Evolutionary conservation across 2,797 vertebrate genomes (phyloP).

Genomic region (Alexandromys oeconomus): DNA sequence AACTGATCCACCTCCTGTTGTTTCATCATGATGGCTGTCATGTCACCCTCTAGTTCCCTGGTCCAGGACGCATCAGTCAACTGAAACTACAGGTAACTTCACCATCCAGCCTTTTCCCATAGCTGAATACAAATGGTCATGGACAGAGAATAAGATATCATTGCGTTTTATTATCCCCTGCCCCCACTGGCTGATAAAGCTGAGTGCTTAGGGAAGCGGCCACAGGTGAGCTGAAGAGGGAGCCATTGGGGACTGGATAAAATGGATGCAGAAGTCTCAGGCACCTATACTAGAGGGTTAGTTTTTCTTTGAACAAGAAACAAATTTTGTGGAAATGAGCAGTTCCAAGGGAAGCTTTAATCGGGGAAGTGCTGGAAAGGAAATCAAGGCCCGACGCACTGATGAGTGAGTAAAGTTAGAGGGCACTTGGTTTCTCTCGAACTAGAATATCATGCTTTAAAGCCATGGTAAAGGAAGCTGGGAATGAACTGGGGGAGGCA

Average conservation of each 20-base stretch:
- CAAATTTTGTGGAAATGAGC: not conserved
- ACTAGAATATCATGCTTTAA: not conserved
- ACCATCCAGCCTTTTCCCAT: not conserved
- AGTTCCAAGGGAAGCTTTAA: not conserved
- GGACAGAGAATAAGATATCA: not conserved
- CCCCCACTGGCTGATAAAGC: not conserved
- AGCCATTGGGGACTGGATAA: not conserved
- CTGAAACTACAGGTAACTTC: not conserved
- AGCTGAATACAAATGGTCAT: not conserved
- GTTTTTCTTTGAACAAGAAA: not conserved
- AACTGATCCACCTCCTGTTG: not conserved
- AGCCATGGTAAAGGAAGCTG: not conserved
- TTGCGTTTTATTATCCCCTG: constrained; percentile 48
- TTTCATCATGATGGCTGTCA: not conserved
- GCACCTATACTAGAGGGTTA: not conserved
- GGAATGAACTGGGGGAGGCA: fast-evolving
- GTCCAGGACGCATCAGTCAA: not conserved
- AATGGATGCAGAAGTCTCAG: not conserved
- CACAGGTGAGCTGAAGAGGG: not conserved
- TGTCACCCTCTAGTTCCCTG: not conserved
- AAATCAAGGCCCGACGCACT: not conserved
- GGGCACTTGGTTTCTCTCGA: not conserved
- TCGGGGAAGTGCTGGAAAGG: not conserved
- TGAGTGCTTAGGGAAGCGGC: not conserved
- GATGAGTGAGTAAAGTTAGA: not conserved